A percentile compares a stretch with the other conserved stretches of the same genome.
phyloP scores from a whole-genome alignment of 2,888 invertebrate genomes.

The Drosophila kanekoi region DNA sequence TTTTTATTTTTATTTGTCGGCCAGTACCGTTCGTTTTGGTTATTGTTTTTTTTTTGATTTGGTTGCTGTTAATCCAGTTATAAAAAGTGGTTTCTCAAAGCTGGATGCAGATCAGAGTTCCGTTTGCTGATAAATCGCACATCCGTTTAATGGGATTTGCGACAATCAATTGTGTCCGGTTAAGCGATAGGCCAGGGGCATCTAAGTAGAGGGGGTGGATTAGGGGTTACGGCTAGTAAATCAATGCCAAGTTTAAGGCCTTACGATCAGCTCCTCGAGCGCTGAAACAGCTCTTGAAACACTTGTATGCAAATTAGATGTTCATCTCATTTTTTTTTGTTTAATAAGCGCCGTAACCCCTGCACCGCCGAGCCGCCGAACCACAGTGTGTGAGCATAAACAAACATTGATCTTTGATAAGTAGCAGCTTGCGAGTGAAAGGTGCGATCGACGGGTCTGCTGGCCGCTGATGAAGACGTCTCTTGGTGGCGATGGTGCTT shows the following conservation, averaged over 20 bases:
- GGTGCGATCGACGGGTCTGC: constrained; percentile 43
- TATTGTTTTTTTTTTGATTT: constrained; percentile 32
- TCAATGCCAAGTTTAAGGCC: constrained; percentile 75
- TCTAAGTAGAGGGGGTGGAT: neutral
- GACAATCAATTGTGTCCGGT: constrained; percentile 31
- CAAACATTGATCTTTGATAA: constrained; percentile 40
- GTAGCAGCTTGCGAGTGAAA: constrained; percentile 56
- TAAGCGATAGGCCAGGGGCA: neutral
- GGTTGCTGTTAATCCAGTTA: constrained; percentile 53
- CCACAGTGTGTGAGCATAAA: constrained; percentile 1
- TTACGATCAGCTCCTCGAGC: constrained; percentile 39
- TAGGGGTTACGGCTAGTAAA: constrained; percentile 31
- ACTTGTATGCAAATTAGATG: constrained; percentile 50
- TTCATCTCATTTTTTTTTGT: constrained; percentile 16
- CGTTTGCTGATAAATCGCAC: constrained; percentile 55
- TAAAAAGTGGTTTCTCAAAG: constrained; percentile 57
- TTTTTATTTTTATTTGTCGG: neutral
- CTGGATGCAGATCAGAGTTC: constrained; percentile 49
- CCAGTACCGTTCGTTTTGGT: constrained; percentile 36
- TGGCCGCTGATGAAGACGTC: constrained; percentile 49
- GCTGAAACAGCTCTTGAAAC: constrained; percentile 26
- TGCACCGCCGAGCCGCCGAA: neutral
- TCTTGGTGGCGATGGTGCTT: constrained; percentile 16
- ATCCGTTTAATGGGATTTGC: constrained; percentile 43
- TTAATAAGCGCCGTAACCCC: neutral